A percentile compares a stretch with the other conserved stretches of the same genome.
phyloP scores from a whole-genome alignment of 2,797 vertebrate species.

The Pangasius krempfi region DNA sequence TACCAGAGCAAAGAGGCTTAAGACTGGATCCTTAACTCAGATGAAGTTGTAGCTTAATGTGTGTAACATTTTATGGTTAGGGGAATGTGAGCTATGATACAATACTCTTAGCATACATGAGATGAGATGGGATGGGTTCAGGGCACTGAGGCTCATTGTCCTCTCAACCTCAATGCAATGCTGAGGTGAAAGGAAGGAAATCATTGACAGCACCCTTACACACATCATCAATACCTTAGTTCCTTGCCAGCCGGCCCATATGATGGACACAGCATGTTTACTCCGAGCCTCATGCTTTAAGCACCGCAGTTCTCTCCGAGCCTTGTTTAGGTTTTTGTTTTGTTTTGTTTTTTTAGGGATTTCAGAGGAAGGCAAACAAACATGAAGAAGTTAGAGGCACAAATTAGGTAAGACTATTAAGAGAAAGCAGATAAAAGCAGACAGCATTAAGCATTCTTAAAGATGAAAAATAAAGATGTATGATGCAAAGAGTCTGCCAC shows the following conservation, averaged over 20 bases:
- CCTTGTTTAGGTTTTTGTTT: constrained; percentile 38
- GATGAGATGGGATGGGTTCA: constrained; percentile 24
- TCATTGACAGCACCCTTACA: constrained; percentile 27
- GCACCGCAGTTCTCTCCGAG: constrained; percentile 89
- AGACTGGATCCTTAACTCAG: constrained; percentile 14
- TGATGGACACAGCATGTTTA: constrained; percentile 96
- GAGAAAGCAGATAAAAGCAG: constrained; percentile 25
- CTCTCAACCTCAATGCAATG: constrained; percentile 10
- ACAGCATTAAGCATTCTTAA: not conserved
- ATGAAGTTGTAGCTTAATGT: not conserved
- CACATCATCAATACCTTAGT: constrained; percentile 85
- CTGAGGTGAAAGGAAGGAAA: constrained; percentile 17
- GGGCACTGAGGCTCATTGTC: constrained; percentile 23
- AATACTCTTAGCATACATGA: constrained; percentile 19
- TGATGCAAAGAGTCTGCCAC: not conserved
- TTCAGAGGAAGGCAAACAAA: constrained; percentile 37
- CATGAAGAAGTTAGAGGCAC: constrained; percentile 45
- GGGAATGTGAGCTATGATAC: not conserved
- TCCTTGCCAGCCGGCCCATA: constrained; percentile 99
- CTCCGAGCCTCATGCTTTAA: constrained; percentile 94
- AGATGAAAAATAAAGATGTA: not conserved
- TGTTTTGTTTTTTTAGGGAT: not conserved
- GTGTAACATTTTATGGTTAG: not conserved
- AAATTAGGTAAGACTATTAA: constrained; percentile 23
- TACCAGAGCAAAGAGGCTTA: constrained; percentile 56